phyloP scores from a whole-genome alignment of 2,888 invertebrate species.

The Dicyrtomina minuta region DNA sequence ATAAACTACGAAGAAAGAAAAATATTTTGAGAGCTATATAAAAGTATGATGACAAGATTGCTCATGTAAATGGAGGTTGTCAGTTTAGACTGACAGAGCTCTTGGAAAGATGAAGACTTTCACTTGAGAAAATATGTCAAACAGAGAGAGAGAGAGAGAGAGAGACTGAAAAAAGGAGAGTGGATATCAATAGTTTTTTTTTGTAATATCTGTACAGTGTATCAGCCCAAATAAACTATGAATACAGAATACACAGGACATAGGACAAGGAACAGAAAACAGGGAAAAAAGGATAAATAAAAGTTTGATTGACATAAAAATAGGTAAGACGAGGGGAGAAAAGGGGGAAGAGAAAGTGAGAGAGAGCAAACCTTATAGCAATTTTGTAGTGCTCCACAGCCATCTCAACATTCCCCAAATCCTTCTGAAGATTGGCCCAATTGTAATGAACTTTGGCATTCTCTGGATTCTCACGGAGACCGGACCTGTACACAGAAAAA shows the following conservation, averaged over 20 bases:
- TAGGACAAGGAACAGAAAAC: too few species aligned
- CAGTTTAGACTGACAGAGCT: conserved; percentile 13
- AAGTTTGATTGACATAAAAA: neutral
- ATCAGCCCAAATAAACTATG: neutral
- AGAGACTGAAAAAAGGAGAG: neutral
- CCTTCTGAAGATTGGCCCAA: conserved; percentile 80
- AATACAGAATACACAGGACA: too few species aligned
- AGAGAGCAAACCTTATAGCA: conserved; percentile 66
- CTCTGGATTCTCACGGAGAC: conserved; percentile 73
- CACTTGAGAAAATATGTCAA: conserved; percentile 15
- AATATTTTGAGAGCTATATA: too few species aligned
- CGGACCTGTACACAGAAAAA: conserved; percentile 64
- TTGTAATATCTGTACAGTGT: neutral
- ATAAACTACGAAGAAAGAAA: too few species aligned
- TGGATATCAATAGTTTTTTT: neutral
- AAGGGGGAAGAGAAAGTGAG: neutral
- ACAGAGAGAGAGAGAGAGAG: neutral
- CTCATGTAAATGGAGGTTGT: conserved; percentile 8
- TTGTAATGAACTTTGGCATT: conserved; percentile 91
- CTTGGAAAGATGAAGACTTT: conserved; percentile 3
- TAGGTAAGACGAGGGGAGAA: neutral
- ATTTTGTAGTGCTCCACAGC: conserved; percentile 77
- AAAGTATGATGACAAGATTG: neutral
- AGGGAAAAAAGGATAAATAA: too few species aligned
- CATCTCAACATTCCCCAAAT: conserved; percentile 69